phyloP scores from a whole-genome alignment of 2,113 vertebrate genomes.

The Strix uralensis region DNA sequence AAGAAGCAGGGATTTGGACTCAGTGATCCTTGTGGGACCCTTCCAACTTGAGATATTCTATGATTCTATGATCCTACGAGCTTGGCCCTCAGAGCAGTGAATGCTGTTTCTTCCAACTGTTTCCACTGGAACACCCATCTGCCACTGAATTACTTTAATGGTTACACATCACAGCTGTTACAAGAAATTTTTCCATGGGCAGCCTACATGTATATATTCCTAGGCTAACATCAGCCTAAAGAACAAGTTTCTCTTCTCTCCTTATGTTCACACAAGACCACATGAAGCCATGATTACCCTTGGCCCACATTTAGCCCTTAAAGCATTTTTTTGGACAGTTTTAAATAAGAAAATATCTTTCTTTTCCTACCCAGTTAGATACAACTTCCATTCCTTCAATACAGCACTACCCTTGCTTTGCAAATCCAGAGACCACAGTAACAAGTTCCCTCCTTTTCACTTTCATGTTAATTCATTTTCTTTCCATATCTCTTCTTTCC shows the following conservation, averaged over 20 bases:
- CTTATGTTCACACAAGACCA: background rate
- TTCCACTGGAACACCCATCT: background rate
- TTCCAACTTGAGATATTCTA: background rate
- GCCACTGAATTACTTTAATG: background rate
- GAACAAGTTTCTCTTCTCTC: background rate
- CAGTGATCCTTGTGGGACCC: background rate
- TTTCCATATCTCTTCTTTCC: background rate
- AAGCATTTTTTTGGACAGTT: background rate
- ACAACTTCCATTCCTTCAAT: background rate
- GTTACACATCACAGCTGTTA: background rate
- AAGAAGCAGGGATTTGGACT: background rate
- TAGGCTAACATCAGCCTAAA: background rate
- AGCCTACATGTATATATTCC: accelerated
- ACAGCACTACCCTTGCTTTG: background rate
- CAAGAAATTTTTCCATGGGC: background rate
- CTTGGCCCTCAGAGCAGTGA: background rate
- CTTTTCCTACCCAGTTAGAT: background rate
- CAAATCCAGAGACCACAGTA: background rate
- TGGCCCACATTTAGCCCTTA: accelerated
- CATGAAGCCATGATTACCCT: background rate
- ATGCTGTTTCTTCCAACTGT: background rate
- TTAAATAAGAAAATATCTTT: background rate
- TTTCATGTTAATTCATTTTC: background rate
- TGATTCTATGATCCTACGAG: background rate
- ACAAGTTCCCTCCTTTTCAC: background rate